Base-by-base conservation (phyloP, 2,888 invertebrate genomes). In the Philereme vetulata region DNA sequence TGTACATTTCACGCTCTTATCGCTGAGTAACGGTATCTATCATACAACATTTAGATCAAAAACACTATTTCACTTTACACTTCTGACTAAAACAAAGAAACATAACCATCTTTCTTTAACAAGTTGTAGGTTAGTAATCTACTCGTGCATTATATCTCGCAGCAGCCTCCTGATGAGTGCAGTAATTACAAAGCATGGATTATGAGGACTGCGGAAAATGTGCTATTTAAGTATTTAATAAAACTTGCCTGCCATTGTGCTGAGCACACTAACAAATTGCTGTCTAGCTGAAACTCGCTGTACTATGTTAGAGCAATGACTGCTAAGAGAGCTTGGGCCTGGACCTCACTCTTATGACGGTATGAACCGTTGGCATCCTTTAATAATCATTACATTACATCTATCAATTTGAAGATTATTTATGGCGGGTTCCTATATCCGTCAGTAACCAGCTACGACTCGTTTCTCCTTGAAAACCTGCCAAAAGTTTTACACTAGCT, bases 181-280 rank as follows among this genome's bases (percentile, higher is more conserved):
- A 56, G 35, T 61, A 56, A 61, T 61, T 61, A 61, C 52, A 45
- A 21, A 33, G 32, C 21, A 48, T 42, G 46, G 53, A 61, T 56
- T 49, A 56, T 52, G 50, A 36, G 36, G 32, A 10, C 11, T 38
- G 44, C 38, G 38, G 4, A 55, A 38, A 51, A 21, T n/a, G n/a
- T 33, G 47, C 47, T 47, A 47, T 47, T 54, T 54, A 54, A 54
- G 60, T 70, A 72, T 71, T 71, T 75, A 73, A 76, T 72, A 77
- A 72, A 68, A 73, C 68, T 74, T 70, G 61, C 63, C 68, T 44
- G 45, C 40, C 35, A 33, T 32, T 47, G 51, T 60, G 50, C 45
- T 56, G 60, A 59, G 60, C 66, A 56, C 60, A 78, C 79, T 78
- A 80, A 76, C 80, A 82, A 82, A 81, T 81, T 80, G 74, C 77